Evolutionary conservation across 1,140 invertebrate genomes (phyloP).

Genomic region (Leptinotarsa texana): DNA sequence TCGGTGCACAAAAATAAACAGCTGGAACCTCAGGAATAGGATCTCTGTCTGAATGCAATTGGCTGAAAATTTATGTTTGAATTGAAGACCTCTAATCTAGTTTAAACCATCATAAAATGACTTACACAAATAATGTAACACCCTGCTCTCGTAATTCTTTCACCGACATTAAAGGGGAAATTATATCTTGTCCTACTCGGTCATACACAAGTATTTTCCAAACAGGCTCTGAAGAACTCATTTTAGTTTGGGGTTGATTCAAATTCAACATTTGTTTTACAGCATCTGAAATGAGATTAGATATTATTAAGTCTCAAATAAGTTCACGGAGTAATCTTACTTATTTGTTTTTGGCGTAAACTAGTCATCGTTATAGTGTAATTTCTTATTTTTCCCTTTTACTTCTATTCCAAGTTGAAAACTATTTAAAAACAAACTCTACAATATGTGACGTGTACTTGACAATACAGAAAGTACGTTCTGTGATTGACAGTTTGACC

Average conservation of each 20-base stretch:
- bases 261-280: slow-evolving; percentile 94
- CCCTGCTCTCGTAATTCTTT: slow-evolving; percentile 95
- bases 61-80: slow-evolving; percentile 59
- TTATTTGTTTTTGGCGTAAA: slow-evolving; percentile 69
- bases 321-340: slow-evolving; percentile 56
- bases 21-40: slow-evolving; percentile 97
- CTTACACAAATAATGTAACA: slow-evolving; percentile 95
- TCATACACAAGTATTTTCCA: slow-evolving; percentile 98
- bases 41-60: slow-evolving; percentile 92
- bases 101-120: slow-evolving; percentile 33
- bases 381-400: background rate
- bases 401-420: background rate
- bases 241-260: slow-evolving; percentile 78
- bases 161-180: slow-evolving; percentile 93
- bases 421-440: background rate
- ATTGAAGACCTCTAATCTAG: background rate
- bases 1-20: slow-evolving; percentile 98
- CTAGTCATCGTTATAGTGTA: slow-evolving; percentile 4
- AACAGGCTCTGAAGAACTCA: slow-evolving; percentile 77
- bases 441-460: slow-evolving; percentile 1
- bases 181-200: slow-evolving; percentile 94
- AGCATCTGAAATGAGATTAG: slow-evolving; percentile 64
- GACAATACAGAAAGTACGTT: background rate
- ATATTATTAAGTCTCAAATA: too few relatives aligned
- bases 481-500: too few relatives aligned